Evolutionary conservation across 2,113 vertebrate genomes (phyloP).

Genomic region (Fregata magnificens): DNA sequence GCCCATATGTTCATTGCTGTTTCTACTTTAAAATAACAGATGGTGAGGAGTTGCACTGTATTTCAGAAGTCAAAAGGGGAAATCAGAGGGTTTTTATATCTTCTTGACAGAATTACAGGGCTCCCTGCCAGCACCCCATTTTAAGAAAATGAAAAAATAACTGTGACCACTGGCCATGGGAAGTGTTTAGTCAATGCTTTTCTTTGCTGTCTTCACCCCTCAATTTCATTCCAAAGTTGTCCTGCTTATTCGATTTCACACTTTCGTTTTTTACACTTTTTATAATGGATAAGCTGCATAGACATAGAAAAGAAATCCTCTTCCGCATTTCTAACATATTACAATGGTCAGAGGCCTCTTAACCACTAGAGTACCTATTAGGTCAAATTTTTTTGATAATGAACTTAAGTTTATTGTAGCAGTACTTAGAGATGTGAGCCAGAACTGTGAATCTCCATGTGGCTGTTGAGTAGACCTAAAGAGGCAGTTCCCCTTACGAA

Average conservation of each 20-base stretch:
- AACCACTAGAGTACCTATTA: not conserved
- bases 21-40: slow-evolving; percentile 80
- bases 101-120: slow-evolving; percentile 57
- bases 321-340: not conserved
- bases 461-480: not conserved
- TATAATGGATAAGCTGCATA: not conserved
- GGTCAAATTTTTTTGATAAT: not conserved
- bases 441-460: not conserved
- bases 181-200: not conserved
- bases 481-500: not conserved
- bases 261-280: not conserved
- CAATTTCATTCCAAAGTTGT: not conserved
- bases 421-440: fast-evolving
- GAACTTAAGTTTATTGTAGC: not conserved
- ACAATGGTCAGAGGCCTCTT: not conserved
- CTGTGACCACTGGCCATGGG: not conserved
- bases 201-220: not conserved
- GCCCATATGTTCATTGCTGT: slow-evolving; percentile 82
- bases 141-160: slow-evolving; percentile 20
- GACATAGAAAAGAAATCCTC: not conserved
- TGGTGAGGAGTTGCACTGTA: slow-evolving; percentile 76
- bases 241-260: not conserved
- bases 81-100: slow-evolving; percentile 27
- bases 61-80: slow-evolving; percentile 77
- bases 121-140: slow-evolving; percentile 22